Conservation (phyloP, 2,888 invertebrate species). For the Camptogramma bilineatum region DNA sequence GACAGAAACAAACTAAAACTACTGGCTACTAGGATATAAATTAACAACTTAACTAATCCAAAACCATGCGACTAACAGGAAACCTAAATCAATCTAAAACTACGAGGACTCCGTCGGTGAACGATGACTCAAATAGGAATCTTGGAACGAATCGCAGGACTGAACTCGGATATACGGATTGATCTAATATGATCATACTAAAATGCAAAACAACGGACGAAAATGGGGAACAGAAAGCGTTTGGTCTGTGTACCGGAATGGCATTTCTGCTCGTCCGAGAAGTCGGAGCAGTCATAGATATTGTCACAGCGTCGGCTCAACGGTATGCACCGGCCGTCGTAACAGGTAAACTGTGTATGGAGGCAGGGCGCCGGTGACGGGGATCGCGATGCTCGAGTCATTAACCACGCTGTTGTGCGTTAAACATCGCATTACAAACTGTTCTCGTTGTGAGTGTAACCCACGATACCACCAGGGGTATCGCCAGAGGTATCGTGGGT, state of each 20-base stretch:
- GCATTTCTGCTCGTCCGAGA: constrained; percentile 96
- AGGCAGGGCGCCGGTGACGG: constrained; percentile 78
- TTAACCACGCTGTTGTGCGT: constrained; percentile 66
- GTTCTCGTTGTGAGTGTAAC: neutral
- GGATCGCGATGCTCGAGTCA: constrained; percentile 68
- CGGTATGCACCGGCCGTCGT: constrained; percentile 91
- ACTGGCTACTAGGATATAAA: neutral
- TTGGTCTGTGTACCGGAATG: constrained; percentile 77
- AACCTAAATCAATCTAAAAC: neutral
- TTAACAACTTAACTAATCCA: neutral
- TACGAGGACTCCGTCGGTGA: neutral
- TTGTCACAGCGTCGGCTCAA: constrained; percentile 93
- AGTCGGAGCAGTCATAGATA: constrained; percentile 95
- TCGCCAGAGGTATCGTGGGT: no score
- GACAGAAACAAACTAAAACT: constrained; percentile 2
- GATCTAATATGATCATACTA: constrained; percentile 1
- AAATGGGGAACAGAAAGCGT: constrained; percentile 15
- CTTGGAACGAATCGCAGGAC: neutral
- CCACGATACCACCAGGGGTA: no score
- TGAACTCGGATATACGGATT: neutral
- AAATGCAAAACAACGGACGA: constrained; percentile 4
- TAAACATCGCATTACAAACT: neutral
- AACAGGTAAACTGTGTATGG: constrained; percentile 89
- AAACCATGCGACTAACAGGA: neutral
- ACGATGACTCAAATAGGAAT: neutral